phyloP scores from a whole-genome alignment of 2,888 invertebrate species.

The Loripinus fragilis region DNA sequence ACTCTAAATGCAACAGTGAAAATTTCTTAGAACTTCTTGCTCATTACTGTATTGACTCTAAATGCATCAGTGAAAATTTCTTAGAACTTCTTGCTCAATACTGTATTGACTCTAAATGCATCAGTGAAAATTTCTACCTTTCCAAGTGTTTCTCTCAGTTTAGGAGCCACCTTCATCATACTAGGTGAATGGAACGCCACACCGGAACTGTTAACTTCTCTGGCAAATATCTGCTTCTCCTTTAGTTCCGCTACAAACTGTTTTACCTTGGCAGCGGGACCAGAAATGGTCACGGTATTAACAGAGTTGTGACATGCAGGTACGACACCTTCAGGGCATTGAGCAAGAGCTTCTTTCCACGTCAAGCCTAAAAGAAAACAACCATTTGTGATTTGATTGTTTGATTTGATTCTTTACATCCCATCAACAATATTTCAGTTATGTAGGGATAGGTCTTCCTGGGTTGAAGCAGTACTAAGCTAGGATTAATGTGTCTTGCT shows the following conservation, averaged over 20 bases:
- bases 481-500: too few species aligned
- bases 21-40: too few species aligned
- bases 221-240: constrained; percentile 79
- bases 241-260: constrained; percentile 79
- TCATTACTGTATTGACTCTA: too few species aligned
- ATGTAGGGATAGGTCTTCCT: too few species aligned
- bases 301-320: constrained; percentile 95
- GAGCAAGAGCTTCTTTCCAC: constrained; percentile 80
- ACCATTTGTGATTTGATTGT: too few species aligned
- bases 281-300: constrained; percentile 98
- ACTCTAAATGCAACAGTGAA: too few species aligned
- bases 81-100: too few species aligned
- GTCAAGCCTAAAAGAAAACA: constrained; percentile 74
- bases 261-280: constrained; percentile 86
- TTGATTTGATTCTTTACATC: too few species aligned
- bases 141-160: constrained; percentile 73
- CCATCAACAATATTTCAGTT: too few species aligned
- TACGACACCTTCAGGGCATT: constrained; percentile 81
- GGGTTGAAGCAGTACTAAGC: too few species aligned
- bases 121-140: constrained; percentile 76
- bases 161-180: constrained; percentile 80
- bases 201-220: constrained; percentile 80
- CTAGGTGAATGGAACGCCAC: constrained; percentile 82
- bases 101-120: too few species aligned
- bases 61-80: too few species aligned